phyloP scores from a whole-genome alignment of 2,797 vertebrate species.

The Graptemys geographica region DNA sequence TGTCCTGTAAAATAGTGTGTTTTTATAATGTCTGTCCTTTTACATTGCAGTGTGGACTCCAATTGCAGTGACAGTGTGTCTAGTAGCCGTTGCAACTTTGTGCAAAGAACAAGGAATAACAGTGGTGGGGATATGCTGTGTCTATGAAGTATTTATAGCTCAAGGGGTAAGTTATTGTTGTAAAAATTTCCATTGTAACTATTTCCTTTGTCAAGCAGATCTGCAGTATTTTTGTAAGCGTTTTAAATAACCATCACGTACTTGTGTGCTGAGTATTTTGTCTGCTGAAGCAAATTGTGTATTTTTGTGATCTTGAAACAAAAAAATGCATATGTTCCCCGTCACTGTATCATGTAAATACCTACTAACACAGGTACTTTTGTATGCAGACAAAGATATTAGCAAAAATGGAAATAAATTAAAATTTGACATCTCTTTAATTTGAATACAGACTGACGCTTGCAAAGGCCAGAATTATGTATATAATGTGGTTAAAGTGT shows the following conservation, averaged over 20 bases:
- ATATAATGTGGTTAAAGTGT: background rate
- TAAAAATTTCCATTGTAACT: background rate
- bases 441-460: background rate
- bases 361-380: background rate
- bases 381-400: background rate
- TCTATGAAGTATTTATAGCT: conserved; percentile 97
- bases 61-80: conserved; percentile 91
- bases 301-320: background rate
- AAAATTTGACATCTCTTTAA: background rate
- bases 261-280: background rate
- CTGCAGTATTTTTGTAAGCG: background rate
- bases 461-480: background rate
- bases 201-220: background rate
- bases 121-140: conserved; percentile 97
- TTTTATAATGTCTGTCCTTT: conserved; percentile 9
- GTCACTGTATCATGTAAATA: background rate
- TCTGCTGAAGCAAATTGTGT: background rate
- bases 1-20: background rate
- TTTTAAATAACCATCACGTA: background rate
- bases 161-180: conserved; percentile 90
- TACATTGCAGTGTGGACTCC: conserved; percentile 91
- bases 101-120: conserved; percentile 99
- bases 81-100: conserved; percentile 94
- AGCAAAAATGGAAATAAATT: background rate
- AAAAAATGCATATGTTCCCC: background rate